Evolutionary conservation across 2,113 vertebrate species (phyloP).

Genomic region (Protomyctophum bolini): DNA sequence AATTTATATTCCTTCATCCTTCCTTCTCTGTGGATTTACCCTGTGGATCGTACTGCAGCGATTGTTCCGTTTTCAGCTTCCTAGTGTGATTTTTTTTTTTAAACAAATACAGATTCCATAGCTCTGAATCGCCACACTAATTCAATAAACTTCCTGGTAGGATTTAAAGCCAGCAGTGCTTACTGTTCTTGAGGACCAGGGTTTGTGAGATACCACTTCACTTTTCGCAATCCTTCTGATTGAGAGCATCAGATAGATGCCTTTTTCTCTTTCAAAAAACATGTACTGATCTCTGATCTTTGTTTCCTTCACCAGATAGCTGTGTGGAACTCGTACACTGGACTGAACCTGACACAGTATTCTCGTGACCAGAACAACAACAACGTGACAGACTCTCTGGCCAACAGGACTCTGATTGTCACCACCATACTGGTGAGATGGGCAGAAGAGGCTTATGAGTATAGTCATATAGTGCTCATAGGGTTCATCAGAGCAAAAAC

Average conservation of each 20-base stretch:
- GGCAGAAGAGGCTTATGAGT: no score
- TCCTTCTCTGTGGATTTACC: neutral
- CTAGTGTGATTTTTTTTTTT: neutral
- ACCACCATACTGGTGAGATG: slow-evolving; percentile 95
- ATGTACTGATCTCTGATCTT: slow-evolving; percentile 10
- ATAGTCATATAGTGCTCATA: no score
- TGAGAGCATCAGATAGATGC: no score
- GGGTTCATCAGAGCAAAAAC: no score
- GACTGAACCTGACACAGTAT: slow-evolving; percentile 91
- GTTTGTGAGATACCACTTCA: no score
- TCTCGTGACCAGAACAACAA: slow-evolving; percentile 81
- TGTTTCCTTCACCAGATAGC: slow-evolving; percentile 84
- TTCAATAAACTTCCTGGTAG: no score
- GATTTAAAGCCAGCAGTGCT: no score
- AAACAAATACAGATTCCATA: no score
- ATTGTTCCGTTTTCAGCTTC: slow-evolving; percentile 11
- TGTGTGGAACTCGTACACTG: slow-evolving; percentile 92
- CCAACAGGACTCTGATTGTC: slow-evolving; percentile 94
- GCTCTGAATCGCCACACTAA: no score
- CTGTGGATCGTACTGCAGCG: slow-evolving; percentile 16
- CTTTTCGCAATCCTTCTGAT: no score
- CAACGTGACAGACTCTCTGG: slow-evolving; percentile 91
- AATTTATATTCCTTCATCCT: slow-evolving; percentile 32
- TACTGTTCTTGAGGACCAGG: no score
- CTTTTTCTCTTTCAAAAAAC: no score